A percentile compares a stretch with the other conserved stretches of the same genome.
Evolutionary conservation across 1,140 invertebrate genomes (phyloP).

Genomic region (Drosophila parabipectinata): DNA sequence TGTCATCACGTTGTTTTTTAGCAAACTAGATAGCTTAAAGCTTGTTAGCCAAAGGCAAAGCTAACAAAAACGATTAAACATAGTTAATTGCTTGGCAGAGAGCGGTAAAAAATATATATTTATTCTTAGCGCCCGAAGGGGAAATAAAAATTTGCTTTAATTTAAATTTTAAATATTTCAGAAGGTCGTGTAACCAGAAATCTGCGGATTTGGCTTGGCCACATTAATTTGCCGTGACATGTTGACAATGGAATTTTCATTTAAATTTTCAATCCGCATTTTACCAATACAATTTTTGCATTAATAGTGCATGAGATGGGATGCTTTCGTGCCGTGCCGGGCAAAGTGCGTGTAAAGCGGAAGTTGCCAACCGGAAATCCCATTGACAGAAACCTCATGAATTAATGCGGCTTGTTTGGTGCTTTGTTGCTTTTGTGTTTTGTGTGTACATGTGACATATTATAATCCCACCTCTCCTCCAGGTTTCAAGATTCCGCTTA

Average conservation of each 20-base stretch:
- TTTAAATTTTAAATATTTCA: slow-evolving; percentile 42
- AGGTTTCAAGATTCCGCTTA: slow-evolving; percentile 27
- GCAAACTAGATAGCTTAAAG: not conserved
- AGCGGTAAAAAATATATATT: not conserved
- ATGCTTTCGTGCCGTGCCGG: slow-evolving; percentile 9
- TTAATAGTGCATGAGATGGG: slow-evolving; percentile 57
- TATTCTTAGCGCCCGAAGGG: not conserved
- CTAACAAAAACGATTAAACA: slow-evolving; percentile 21
- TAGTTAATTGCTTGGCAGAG: slow-evolving; percentile 6
- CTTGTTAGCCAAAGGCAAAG: slow-evolving; percentile 11
- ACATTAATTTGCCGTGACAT: slow-evolving; percentile 41
- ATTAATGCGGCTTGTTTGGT: slow-evolving; percentile 64
- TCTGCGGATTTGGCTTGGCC: slow-evolving; percentile 37
- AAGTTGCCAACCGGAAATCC: slow-evolving; percentile 73
- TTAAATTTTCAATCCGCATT: slow-evolving; percentile 39
- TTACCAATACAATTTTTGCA: slow-evolving; percentile 38
- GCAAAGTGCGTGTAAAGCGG: slow-evolving; percentile 65
- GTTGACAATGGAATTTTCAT: slow-evolving; percentile 54
- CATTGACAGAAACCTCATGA: slow-evolving; percentile 73
- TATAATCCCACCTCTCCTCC: slow-evolving; percentile 39
- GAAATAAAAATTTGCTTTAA: slow-evolving; percentile 25
- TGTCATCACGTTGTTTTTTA: not conserved
- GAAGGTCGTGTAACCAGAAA: slow-evolving; percentile 38
- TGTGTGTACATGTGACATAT: slow-evolving; percentile 37
- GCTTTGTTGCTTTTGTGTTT: slow-evolving; percentile 13